Evolutionary conservation across 2,888 invertebrate species (phyloP).

Genomic region (Leucophenga maculata): DNA sequence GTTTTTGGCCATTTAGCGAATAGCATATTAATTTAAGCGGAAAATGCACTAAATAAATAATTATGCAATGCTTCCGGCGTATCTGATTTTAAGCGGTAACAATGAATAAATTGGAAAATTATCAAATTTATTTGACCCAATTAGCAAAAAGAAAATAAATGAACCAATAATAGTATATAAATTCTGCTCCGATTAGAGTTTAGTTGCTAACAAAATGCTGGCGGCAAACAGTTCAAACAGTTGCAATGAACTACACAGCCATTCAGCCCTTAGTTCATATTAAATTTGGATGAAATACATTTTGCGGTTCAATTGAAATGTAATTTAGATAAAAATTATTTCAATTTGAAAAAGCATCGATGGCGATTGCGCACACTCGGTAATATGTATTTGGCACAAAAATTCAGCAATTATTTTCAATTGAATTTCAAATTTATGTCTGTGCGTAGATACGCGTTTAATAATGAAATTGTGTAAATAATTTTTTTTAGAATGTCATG

Average conservation of each 20-base stretch:
- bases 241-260: not conserved
- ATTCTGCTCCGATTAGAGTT: not conserved
- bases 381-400: too few species aligned
- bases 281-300: not conserved
- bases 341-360: too few species aligned
- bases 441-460: not conserved
- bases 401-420: not conserved
- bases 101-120: conserved; percentile 6
- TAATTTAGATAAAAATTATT: not conserved
- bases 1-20: conserved; percentile 23
- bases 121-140: not conserved
- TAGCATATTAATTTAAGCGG: conserved; percentile 26
- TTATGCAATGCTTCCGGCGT: not conserved
- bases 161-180: not conserved
- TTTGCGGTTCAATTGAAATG: conserved; percentile 6
- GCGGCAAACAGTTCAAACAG: not conserved
- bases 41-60: conserved; percentile 2
- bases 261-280: not conserved
- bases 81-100: not conserved
- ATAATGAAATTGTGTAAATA: conserved; percentile 26
- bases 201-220: conserved; percentile 27
- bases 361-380: too few species aligned
- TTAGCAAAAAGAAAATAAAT: not conserved
- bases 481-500: not conserved
- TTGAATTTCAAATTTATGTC: not conserved